These are phyloP conservation scores for Latheticus oryzae DNA, from an alignment of 2,888 invertebrate species.

Conservation along the genomic window DNA sequence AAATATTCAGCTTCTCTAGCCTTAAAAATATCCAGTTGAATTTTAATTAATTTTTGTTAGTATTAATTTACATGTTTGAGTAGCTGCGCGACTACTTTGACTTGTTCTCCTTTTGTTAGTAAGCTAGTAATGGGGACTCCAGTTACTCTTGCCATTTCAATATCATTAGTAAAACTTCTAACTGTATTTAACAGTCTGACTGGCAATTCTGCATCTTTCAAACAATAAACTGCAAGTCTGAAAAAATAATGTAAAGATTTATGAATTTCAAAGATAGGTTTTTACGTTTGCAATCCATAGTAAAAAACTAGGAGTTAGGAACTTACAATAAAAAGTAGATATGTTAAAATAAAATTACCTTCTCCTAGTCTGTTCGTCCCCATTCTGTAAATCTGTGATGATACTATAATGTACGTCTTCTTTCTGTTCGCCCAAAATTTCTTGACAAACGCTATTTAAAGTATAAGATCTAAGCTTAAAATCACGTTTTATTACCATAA, in stretches of 20 bases:
- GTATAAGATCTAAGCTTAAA: constrained; percentile 98
- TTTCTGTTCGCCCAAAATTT: constrained; percentile 98
- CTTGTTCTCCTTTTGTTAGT: constrained; percentile 96
- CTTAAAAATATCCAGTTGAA: too few species aligned
- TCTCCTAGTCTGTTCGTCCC: constrained; percentile 90
- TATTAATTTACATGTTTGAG: constrained; percentile 85
- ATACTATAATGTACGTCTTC: constrained; percentile 99
- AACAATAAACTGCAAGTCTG: constrained; percentile 94
- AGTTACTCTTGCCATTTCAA: constrained; percentile 99
- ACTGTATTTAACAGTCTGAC: constrained; percentile 93
- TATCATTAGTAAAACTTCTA: constrained; percentile 98
- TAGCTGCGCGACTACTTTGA: constrained; percentile 97
- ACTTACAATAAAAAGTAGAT: too few species aligned
- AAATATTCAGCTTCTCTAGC: constrained; percentile 80
- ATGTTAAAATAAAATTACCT: too few species aligned
- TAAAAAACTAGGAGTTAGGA: too few species aligned
- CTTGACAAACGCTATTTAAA: constrained; percentile 97
- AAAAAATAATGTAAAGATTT: too few species aligned
- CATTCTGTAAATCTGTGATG: constrained; percentile 96
- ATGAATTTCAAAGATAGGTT: too few species aligned
- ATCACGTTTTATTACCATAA: constrained; percentile 92
- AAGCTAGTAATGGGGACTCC: constrained; percentile 95
- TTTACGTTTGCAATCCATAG: too few species aligned
- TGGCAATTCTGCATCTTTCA: constrained; percentile 98
- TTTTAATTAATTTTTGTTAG: too few species aligned